Percentiles rank a stretch among this genome's conserved stretches.
phyloP scores from a whole-genome alignment of 2,888 invertebrate genomes.

The Cepaea hortensis region DNA sequence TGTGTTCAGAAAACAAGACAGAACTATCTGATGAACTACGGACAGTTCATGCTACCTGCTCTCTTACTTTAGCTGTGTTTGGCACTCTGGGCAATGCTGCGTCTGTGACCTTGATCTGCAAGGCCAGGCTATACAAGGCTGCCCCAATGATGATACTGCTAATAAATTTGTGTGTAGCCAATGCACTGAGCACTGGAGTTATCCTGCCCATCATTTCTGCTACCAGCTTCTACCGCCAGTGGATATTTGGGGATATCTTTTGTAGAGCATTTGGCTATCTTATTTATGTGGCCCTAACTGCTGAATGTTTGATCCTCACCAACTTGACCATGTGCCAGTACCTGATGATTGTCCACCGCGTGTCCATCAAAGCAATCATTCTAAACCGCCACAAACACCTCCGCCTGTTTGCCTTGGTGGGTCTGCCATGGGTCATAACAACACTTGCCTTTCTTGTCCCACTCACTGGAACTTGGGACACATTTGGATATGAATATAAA shows the following conservation, averaged over 20 bases:
- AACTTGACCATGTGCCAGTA: slow-evolving; percentile 30
- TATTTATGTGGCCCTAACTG: slow-evolving; percentile 25
- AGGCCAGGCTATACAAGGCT: background rate
- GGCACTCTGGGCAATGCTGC: slow-evolving; percentile 25
- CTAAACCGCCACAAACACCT: background rate
- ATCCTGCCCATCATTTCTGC: slow-evolving; percentile 17
- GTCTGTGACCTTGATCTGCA: slow-evolving; percentile 13
- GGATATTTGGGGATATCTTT: slow-evolving; percentile 8
- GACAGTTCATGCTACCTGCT: background rate
- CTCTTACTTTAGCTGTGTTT: slow-evolving; percentile 10
- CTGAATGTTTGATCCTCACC: background rate
- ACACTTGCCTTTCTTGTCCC: background rate
- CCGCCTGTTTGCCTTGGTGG: background rate
- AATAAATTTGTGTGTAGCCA: slow-evolving; percentile 26
- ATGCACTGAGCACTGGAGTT: slow-evolving; percentile 13
- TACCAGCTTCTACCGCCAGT: slow-evolving; percentile 1
- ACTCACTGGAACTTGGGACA: slow-evolving; percentile 16
- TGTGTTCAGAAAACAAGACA: background rate
- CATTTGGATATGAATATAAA: slow-evolving; percentile 17
- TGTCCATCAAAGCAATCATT: background rate
- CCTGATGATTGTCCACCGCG: slow-evolving; percentile 14
- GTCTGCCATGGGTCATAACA: slow-evolving; percentile 2
- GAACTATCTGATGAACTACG: background rate
- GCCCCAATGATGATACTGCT: slow-evolving; percentile 28
- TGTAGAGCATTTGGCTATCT: slow-evolving; percentile 24